Percentiles rank a stretch among this genome's conserved stretches.
These are phyloP conservation scores for Sebastes diploproa DNA, from an alignment of 2,797 vertebrate species.

Conservation along the genomic window DNA sequence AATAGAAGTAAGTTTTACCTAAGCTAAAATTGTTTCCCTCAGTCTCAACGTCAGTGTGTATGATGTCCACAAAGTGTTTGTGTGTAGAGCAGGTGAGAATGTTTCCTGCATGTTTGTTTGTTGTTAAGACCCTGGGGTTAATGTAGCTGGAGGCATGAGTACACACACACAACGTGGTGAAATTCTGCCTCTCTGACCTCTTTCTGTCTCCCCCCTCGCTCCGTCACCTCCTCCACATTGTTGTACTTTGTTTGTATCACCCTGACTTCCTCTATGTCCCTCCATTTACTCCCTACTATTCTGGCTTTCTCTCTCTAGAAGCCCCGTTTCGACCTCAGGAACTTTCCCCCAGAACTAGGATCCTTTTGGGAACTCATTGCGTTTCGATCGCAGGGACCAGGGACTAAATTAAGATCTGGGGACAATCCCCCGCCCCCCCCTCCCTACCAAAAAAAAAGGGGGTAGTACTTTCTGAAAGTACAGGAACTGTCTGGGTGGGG, in stretches of 20 bases:
- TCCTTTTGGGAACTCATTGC: too few species aligned
- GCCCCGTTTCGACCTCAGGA: too few species aligned
- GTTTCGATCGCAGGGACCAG: too few species aligned
- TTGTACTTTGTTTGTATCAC: neutral
- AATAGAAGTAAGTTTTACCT: neutral
- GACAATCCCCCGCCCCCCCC: too few species aligned
- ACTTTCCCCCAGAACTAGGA: too few species aligned
- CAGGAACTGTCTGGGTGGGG: too few species aligned
- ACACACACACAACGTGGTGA: neutral
- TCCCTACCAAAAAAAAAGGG: too few species aligned
- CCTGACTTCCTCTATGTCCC: neutral
- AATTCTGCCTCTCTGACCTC: conserved; percentile 42
- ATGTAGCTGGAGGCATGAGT: neutral
- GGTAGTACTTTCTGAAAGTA: too few species aligned
- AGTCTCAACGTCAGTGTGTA: neutral
- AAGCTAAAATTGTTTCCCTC: neutral
- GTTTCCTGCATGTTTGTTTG: neutral
- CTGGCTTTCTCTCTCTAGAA: neutral
- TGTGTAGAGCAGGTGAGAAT: neutral
- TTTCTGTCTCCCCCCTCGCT: conserved; percentile 9
- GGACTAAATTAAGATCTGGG: too few species aligned
- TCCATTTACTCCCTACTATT: neutral
- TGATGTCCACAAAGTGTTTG: neutral
- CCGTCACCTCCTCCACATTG: neutral
- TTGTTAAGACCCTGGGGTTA: neutral